Percentiles rank a stretch among this genome's conserved stretches.
Conservation (phyloP, 2,888 invertebrate species). For the Sepioteuthis lessoniana region DNA sequence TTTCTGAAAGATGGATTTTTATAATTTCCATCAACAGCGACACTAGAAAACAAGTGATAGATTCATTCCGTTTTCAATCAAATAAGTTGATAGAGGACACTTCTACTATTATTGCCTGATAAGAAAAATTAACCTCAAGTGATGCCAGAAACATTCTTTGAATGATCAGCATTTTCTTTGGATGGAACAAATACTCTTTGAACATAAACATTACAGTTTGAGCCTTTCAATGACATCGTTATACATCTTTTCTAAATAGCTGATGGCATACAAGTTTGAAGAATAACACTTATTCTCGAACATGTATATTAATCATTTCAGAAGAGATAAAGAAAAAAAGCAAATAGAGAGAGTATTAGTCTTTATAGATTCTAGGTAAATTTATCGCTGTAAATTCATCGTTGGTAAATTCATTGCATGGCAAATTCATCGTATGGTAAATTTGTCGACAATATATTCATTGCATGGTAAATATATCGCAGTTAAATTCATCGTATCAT, state of each 20-base stretch:
- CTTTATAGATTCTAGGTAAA: too few relatives aligned
- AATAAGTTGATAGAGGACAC: background rate
- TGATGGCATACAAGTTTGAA: background rate
- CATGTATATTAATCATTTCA: too few relatives aligned
- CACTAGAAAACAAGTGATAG: background rate
- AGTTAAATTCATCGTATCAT: too few relatives aligned
- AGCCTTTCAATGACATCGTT: background rate
- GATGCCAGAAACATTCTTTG: background rate
- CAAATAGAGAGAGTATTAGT: too few relatives aligned
- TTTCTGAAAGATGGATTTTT: background rate
- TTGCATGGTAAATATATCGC: too few relatives aligned
- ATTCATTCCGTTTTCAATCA: background rate
- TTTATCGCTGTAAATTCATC: too few relatives aligned
- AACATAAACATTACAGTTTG: background rate
- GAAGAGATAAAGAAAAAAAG: too few relatives aligned
- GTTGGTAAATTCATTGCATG: too few relatives aligned
- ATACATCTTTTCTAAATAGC: background rate
- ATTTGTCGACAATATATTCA: too few relatives aligned
- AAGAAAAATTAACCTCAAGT: background rate
- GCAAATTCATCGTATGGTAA: too few relatives aligned
- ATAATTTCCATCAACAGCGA: background rate
- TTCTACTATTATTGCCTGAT: background rate
- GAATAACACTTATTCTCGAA: too few relatives aligned
- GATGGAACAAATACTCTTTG: background rate
- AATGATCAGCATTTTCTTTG: background rate